Conservation (phyloP, 2,888 invertebrate genomes). For the Microctonus hyperodae region DNA sequence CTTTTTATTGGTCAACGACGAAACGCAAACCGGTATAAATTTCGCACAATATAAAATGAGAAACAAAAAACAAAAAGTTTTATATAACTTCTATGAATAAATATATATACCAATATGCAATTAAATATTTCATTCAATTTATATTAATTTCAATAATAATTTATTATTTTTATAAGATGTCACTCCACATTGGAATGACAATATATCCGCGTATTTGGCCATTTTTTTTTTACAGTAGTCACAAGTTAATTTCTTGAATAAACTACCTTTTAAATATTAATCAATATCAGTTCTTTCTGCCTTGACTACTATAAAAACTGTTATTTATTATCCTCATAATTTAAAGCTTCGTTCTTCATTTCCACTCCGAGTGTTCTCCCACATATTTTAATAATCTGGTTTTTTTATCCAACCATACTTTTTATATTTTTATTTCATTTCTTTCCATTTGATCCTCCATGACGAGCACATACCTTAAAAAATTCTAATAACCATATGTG, state of each 20-base stretch:
- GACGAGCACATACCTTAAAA: slow-evolving; percentile 37
- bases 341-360: slow-evolving; percentile 62
- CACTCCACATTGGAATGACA: slow-evolving; percentile 55
- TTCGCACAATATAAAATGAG: slow-evolving; percentile 44
- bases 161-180: slow-evolving; percentile 62
- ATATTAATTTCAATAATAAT: slow-evolving; percentile 64
- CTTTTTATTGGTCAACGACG: slow-evolving; percentile 34
- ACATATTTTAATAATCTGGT: slow-evolving; percentile 31
- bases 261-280: slow-evolving; percentile 61
- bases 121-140: slow-evolving; percentile 63
- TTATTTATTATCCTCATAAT: slow-evolving; percentile 57
- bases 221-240: slow-evolving; percentile 61
- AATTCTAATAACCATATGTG: neutral
- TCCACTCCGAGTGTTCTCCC: slow-evolving; percentile 39
- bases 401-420: slow-evolving; percentile 31
- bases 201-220: slow-evolving; percentile 61
- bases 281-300: slow-evolving; percentile 68
- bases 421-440: too few relatives aligned
- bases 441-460: slow-evolving; percentile 21
- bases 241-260: slow-evolving; percentile 54
- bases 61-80: slow-evolving; percentile 41
- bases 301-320: slow-evolving; percentile 63
- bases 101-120: slow-evolving; percentile 58
- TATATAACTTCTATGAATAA: slow-evolving; percentile 61
- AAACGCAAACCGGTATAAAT: slow-evolving; percentile 37